These are phyloP conservation scores for Palythoa grandis DNA, from an alignment of 92 coral and sea anemone genomes.

Conservation along the genomic window DNA sequence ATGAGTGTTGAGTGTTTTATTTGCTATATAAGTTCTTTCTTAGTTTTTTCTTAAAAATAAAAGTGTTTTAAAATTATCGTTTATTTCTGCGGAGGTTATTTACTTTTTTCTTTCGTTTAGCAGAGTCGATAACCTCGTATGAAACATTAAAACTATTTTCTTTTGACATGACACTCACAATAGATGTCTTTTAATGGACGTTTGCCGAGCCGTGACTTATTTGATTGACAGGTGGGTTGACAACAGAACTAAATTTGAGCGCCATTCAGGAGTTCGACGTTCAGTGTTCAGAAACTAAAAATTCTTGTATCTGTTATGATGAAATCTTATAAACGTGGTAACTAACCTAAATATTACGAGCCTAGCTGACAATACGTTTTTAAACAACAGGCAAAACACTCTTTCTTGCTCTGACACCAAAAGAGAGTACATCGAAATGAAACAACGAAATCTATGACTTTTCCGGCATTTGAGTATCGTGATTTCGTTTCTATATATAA, in stretches of 20 bases:
- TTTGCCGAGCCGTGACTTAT: constrained; percentile 24
- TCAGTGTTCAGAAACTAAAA: neutral
- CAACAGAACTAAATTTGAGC: constrained; percentile 13
- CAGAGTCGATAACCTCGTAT: neutral
- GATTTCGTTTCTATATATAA: neutral
- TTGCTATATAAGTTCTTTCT: no score
- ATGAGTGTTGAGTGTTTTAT: no score
- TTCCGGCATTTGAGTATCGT: neutral
- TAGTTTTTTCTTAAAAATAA: neutral
- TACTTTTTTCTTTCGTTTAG: neutral
- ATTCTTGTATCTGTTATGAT: constrained; percentile 9
- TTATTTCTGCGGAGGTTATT: neutral
- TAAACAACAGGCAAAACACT: neutral
- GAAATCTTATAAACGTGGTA: neutral
- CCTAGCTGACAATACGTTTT: neutral
- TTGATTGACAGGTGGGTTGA: constrained; percentile 30
- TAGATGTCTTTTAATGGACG: neutral
- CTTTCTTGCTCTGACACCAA: neutral
- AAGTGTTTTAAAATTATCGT: neutral
- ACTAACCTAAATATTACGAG: neutral
- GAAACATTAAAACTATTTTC: neutral
- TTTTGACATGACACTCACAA: neutral
- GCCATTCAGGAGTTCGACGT: constrained; percentile 13
- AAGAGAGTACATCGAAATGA: neutral
- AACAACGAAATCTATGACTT: neutral